Base-by-base conservation (phyloP, 2,797 vertebrate genomes). In the Loriculus beryllinus region DNA sequence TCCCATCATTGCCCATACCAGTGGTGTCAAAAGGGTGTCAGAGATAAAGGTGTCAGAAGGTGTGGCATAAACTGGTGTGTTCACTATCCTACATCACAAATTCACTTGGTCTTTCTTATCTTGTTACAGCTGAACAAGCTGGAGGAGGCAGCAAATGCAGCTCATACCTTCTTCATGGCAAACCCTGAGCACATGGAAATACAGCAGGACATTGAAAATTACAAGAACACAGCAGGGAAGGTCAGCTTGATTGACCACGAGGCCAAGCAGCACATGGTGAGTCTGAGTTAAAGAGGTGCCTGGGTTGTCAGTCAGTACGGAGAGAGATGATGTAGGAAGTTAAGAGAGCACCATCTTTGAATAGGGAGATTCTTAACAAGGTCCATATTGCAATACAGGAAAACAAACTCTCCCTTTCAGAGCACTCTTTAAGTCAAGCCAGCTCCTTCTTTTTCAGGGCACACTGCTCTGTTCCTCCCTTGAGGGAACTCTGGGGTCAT, bases 111-210 rank as follows among this genome's bases (percentile, higher is more conserved):
- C 16, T 33, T 75, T 88, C 52, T 70, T 52, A 16, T 22, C 86
- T 92, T 70, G 7, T 92, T 92, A 17, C 74, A 99, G 99, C 82
- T 99, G 82, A 98, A 99, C 93, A 98, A 98, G 87, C 93, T 98
- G 40, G 98, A 99, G 54, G 98, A 99, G 90, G 99, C 99, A 19
- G 98, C 98, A 6, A 98, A 98, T 3, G 99, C 99, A 7, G 99
- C 99, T 72, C 99, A 99, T 91, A 99, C 99, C 0, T 99, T 99
- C 96, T 99, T 99, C 96, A 98, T 99, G 97, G 99, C 99, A 82
- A 99, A 99, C 95, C 99, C 99, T 1, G 99, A 99, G 95, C 99
- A 99, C 82, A 98, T 99, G 97, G 99, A 99, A 97, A 98, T 99
- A 97, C 98, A 98, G 76, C 98, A 99, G 91, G 98, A 99, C 97